phyloP scores from a whole-genome alignment of 2,888 invertebrate species.

The Augiades crinisus region DNA sequence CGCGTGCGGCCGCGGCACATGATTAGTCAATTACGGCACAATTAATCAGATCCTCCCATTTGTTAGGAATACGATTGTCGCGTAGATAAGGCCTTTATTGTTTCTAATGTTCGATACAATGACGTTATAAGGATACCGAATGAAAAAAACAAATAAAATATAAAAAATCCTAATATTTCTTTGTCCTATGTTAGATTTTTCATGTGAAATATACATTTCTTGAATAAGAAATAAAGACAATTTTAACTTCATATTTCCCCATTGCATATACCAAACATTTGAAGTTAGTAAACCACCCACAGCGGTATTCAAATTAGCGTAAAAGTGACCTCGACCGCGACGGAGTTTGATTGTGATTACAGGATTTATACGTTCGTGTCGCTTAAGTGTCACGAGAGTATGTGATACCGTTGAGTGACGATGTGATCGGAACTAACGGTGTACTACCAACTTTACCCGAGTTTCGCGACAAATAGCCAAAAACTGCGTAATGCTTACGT shows the following conservation, averaged over 20 bases:
- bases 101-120: slow-evolving; percentile 4
- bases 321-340: slow-evolving; percentile 42
- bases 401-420: too few relatives aligned
- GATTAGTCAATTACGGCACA: slow-evolving; percentile 58
- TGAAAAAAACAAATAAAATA: too few relatives aligned
- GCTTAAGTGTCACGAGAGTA: slow-evolving; percentile 9
- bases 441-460: neutral
- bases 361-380: slow-evolving; percentile 38
- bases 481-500: too few relatives aligned
- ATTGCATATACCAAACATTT: too few relatives aligned
- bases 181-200: too few relatives aligned
- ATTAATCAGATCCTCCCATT: slow-evolving; percentile 41
- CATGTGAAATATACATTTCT: too few relatives aligned
- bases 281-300: slow-evolving; percentile 38
- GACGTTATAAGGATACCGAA: too few relatives aligned
- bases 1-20: slow-evolving; percentile 46
- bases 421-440: neutral
- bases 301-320: slow-evolving; percentile 37
- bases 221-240: too few relatives aligned
- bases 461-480: too few relatives aligned
- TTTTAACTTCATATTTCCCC: too few relatives aligned
- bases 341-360: slow-evolving; percentile 47
- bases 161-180: too few relatives aligned
- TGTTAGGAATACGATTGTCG: slow-evolving; percentile 29
- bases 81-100: slow-evolving; percentile 5